Evolutionary conservation across 2,113 vertebrate species (phyloP).

Genomic region (Anser brachyrhynchus): DNA sequence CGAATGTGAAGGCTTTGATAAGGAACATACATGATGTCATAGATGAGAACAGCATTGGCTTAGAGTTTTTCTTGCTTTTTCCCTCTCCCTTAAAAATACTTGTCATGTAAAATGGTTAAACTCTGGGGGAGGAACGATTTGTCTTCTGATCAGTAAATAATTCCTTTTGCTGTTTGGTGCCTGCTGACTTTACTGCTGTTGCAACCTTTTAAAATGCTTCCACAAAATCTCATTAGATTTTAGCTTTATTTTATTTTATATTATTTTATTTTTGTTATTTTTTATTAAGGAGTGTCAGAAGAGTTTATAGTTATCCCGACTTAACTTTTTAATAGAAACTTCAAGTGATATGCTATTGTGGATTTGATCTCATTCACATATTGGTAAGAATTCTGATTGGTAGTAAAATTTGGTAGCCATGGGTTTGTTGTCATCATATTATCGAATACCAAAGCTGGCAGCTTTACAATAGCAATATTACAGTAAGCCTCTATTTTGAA

Average conservation of each 20-base stretch:
- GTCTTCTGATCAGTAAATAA: slow-evolving; percentile 23
- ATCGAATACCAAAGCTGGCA: slow-evolving; percentile 35
- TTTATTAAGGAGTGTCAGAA: slow-evolving; percentile 24
- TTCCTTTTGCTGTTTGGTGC: background rate
- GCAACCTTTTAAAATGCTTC: slow-evolving; percentile 40
- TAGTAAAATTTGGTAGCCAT: background rate
- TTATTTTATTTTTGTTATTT: background rate
- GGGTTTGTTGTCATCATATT: slow-evolving; percentile 25
- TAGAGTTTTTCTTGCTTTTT: background rate
- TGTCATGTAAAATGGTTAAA: background rate
- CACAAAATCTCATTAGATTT: slow-evolving; percentile 17
- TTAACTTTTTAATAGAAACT: slow-evolving; percentile 52
- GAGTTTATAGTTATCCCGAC: background rate
- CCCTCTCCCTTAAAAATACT: background rate
- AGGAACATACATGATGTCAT: background rate
- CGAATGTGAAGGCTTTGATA: slow-evolving; percentile 1
- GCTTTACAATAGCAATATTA: slow-evolving; percentile 38
- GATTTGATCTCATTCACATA: slow-evolving; percentile 40
- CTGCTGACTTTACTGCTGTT: slow-evolving; percentile 8
- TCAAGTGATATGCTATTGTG: slow-evolving; percentile 13
- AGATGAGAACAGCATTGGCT: background rate
- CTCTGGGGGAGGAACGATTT: background rate
- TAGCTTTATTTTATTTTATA: background rate
- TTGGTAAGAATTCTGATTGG: slow-evolving; percentile 28
- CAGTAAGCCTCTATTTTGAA: background rate